Conservation (phyloP, 2,797 vertebrate species). For the Acridotheres tristis region DNA sequence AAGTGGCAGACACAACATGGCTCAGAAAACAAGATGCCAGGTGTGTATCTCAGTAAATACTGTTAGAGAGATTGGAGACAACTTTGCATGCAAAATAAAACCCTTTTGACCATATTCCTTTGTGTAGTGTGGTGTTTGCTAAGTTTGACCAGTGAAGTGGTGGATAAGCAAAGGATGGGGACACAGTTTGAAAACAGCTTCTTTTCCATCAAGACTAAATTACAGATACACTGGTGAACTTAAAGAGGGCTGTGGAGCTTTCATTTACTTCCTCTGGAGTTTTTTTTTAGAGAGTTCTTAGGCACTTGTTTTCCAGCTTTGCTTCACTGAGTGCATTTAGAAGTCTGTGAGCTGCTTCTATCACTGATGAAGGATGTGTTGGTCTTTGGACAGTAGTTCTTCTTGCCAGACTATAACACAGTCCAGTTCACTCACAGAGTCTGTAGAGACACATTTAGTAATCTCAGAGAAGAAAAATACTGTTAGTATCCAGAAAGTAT, state of each 20-base stretch:
- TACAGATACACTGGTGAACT: neutral
- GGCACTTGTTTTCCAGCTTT: neutral
- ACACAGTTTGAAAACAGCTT: neutral
- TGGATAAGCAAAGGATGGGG: neutral
- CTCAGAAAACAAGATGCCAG: neutral
- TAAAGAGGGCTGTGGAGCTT: neutral
- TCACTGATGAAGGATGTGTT: neutral
- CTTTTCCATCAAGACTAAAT: neutral
- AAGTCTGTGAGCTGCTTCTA: neutral
- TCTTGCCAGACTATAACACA: neutral
- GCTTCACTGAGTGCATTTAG: neutral
- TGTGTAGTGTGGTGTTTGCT: neutral
- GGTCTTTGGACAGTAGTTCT: neutral
- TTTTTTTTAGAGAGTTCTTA: neutral
- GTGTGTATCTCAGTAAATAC: neutral
- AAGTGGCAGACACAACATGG: neutral
- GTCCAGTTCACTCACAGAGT: neutral
- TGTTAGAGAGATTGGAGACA: neutral
- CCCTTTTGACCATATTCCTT: neutral
- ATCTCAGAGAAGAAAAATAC: neutral
- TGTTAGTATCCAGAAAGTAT: neutral
- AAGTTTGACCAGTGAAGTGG: neutral
- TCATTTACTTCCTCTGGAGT: fast-evolving
- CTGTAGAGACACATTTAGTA: neutral
- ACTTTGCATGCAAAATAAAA: neutral